Base-by-base conservation (phyloP, 37 sponge, comb jelly and placozoan species). In the Chondrosia reniformis region DNA sequence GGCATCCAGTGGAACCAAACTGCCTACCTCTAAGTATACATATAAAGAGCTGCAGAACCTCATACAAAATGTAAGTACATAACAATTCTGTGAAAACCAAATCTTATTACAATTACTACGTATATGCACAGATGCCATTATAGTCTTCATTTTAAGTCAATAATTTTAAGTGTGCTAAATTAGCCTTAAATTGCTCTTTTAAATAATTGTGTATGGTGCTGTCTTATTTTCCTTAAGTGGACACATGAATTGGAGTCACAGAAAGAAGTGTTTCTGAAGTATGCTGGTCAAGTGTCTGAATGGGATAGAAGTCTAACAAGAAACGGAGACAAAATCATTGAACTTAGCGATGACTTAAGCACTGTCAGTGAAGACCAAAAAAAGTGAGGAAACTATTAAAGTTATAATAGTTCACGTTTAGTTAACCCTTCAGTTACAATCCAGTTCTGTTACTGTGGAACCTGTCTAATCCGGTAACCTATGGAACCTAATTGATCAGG, bases 41-140 rank as follows among this genome's bases (percentile, higher is more conserved):
- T 94, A 87, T 72, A 91, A 84, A 55, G 85, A 98, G 79, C 91
- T 98, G 36, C 96, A 98, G 69, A 84, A 90, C 13, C 84, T 90
- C 39, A 83, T 98, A 22, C 86, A 90, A 57, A 85, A 84, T 84
- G 94, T 94, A 58, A 21, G 72, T 69, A 13, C 28, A 19, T 19
- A 49, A n/a, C n/a, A n/a, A n/a, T n/a, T n/a, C n/a, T n/a, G n/a
- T n/a, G n/a, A n/a, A n/a, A n/a, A n/a, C n/a, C n/a, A n/a, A n/a
- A n/a, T n/a, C n/a, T 49, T 12, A 49, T 12, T 49, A 17, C 12
- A 49, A 19, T 17, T 49, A 17, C 54, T 49, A 19, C 17, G 54
- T 49, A 49, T 49, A 49, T 49, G 54, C 54, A 19, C 63, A 62
- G 8, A 12, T 25, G n/a, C 27, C 13, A 25, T n/a, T 25, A 24